Evolutionary conservation across 2,797 vertebrate species (phyloP), one percentile per base, ranked within the genome.

Genomic region (Ceyx erithaca): DNA sequence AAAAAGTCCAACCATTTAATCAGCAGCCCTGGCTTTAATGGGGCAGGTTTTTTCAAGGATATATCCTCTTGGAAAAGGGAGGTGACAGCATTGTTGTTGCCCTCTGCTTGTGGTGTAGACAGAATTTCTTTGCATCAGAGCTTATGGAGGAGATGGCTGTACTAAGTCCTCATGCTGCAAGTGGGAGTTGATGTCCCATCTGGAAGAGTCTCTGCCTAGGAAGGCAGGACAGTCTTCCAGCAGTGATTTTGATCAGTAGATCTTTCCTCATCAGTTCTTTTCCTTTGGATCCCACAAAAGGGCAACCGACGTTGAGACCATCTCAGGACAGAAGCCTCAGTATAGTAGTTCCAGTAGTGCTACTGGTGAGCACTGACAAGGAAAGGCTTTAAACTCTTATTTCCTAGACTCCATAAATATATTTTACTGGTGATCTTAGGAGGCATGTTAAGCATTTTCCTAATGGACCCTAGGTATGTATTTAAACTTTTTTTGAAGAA

Each of bases 371-470:
- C 23, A 3, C 58, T 93, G 83, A 57, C 49, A 90, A 72, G 76
- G 71, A 90, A 78, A 22, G 77, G 43, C 85, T 90, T 82, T 91
- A 73, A 73, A 71, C 21, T 91, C 25, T 80, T 80, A 9, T 58
- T 89, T 69, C 54, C 71, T 85, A 14, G 31, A 86, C 54, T 92
- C 84, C 69, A 61, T 92, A 68, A 90, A 71, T 79, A 31, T 22
- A n/a, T 80, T 91, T 94, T 92, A 76, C 52, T 87, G 76, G 79
- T 9, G 66, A 94, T 54, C 51, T 91, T 94, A 89, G 72, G 31
- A 92, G 22, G 28, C 66, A 62, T 69, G 51, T 88, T 87, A 87
- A 82, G 57, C 58, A 82, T 89, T 94, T 87, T 51, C 55, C 62
- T 91, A 78, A 80, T 35, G 66, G 84, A 58, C 83, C 25, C 43